Evolutionary conservation across 2,888 invertebrate genomes (phyloP).

Genomic region (Pachymerium ferrugineum): DNA sequence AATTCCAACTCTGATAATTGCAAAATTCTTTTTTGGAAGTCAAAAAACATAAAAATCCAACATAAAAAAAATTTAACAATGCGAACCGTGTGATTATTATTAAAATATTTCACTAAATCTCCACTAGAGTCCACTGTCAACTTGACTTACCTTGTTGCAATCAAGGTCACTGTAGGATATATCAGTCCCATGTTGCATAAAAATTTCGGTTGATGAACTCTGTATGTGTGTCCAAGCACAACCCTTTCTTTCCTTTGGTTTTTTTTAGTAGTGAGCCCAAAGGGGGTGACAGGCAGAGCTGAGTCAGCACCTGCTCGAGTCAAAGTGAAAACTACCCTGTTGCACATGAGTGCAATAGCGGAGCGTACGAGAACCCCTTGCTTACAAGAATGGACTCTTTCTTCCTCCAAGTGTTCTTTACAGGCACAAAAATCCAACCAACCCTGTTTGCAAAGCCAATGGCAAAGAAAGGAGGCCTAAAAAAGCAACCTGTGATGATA

Average conservation of each 20-base stretch:
- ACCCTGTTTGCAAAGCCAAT: background rate
- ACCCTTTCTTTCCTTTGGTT: background rate
- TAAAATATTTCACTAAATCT: background rate
- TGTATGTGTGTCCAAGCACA: background rate
- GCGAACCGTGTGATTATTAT: no score
- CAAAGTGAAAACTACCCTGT: background rate
- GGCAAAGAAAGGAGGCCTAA: slow-evolving; percentile 1
- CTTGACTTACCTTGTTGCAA: background rate
- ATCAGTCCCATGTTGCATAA: background rate
- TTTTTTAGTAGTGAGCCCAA: no score
- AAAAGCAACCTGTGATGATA: background rate
- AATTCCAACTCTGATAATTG: no score
- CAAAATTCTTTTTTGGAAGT: no score
- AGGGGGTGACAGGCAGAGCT: background rate
- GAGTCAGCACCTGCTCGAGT: slow-evolving; percentile 13
- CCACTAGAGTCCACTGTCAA: background rate
- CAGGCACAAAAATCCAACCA: background rate
- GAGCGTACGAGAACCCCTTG: background rate
- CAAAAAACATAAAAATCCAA: no score
- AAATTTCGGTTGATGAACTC: background rate
- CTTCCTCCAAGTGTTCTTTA: slow-evolving; percentile 18
- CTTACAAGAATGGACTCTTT: slow-evolving; percentile 1
- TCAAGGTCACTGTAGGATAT: background rate
- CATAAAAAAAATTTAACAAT: no score
- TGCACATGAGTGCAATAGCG: background rate